A percentile compares a stretch with the other conserved stretches of the same genome.
Conservation (phyloP, 2,113 vertebrate species). For the Bufo bufo region DNA sequence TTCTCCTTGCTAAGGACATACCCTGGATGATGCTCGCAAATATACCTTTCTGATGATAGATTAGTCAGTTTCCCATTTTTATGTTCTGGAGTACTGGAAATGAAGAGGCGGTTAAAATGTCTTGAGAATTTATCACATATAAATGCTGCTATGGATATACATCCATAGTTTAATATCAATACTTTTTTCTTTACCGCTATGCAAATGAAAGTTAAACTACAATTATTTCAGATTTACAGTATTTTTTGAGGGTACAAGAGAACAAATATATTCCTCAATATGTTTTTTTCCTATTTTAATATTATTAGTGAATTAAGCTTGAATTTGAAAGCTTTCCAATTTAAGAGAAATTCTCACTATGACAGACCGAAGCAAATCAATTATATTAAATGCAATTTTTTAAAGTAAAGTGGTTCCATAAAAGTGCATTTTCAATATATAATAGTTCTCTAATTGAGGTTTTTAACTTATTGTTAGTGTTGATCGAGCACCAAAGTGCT, state of each 20-base stretch:
- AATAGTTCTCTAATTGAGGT: no score
- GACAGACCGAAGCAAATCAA: neutral
- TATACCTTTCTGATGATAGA: slow-evolving; percentile 26
- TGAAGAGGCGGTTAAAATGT: slow-evolving; percentile 28
- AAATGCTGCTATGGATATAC: slow-evolving; percentile 18
- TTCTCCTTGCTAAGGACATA: slow-evolving; percentile 35
- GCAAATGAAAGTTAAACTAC: slow-evolving; percentile 7
- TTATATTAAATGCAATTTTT: neutral
- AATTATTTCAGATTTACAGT: neutral
- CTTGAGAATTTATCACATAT: slow-evolving; percentile 23
- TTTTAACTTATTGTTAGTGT: no score
- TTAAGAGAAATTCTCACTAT: neutral
- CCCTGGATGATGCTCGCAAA: slow-evolving; percentile 18
- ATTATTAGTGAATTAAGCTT: neutral
- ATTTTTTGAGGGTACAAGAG: neutral
- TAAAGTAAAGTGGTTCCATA: neutral
- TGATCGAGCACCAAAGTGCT: no score
- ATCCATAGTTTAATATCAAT: neutral
- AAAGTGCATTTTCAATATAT: no score
- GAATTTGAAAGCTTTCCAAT: neutral
- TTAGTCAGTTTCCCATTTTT: slow-evolving; percentile 22
- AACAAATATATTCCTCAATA: neutral
- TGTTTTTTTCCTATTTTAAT: no score
- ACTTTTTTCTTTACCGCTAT: neutral
- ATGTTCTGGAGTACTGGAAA: slow-evolving; percentile 3